phyloP scores from a whole-genome alignment of 2,888 invertebrate genomes.

The Cephus pulcher region DNA sequence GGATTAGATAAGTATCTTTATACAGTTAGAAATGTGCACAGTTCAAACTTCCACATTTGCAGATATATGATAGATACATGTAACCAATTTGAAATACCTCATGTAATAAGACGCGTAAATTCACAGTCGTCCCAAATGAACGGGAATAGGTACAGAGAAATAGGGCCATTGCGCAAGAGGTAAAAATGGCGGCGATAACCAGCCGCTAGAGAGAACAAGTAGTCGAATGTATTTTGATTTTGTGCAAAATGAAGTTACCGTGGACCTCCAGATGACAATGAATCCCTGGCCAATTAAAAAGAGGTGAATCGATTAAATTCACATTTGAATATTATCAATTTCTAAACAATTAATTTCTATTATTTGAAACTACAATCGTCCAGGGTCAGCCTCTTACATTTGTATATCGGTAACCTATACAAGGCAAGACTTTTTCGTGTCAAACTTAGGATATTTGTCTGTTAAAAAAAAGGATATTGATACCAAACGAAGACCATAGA shows the following conservation, averaged over 20 bases:
- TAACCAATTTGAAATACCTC: too few relatives aligned
- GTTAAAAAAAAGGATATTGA: neutral
- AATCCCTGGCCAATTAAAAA: conserved; percentile 38
- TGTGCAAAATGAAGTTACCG: conserved; percentile 35
- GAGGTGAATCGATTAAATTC: conserved; percentile 31
- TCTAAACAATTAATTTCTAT: conserved; percentile 5
- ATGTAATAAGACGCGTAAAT: too few relatives aligned
- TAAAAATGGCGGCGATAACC: conserved; percentile 40
- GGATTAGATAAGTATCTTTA: too few relatives aligned
- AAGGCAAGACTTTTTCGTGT: neutral
- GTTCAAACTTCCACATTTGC: too few relatives aligned
- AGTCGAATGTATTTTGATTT: conserved; percentile 17
- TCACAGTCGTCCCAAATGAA: neutral
- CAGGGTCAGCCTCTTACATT: neutral
- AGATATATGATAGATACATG: too few relatives aligned
- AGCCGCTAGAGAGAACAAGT: conserved; percentile 18
- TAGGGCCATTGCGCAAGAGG: neutral
- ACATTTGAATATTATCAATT: neutral
- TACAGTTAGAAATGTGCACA: too few relatives aligned
- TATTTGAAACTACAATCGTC: conserved; percentile 14
- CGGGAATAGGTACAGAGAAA: neutral
- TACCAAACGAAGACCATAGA: neutral
- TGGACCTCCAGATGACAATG: conserved; percentile 35
- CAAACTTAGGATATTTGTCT: neutral
- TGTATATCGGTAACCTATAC: neutral